These are phyloP conservation scores for Cotesia congregata DNA, from an alignment of 2,888 invertebrate genomes.

Conservation along the genomic window DNA sequence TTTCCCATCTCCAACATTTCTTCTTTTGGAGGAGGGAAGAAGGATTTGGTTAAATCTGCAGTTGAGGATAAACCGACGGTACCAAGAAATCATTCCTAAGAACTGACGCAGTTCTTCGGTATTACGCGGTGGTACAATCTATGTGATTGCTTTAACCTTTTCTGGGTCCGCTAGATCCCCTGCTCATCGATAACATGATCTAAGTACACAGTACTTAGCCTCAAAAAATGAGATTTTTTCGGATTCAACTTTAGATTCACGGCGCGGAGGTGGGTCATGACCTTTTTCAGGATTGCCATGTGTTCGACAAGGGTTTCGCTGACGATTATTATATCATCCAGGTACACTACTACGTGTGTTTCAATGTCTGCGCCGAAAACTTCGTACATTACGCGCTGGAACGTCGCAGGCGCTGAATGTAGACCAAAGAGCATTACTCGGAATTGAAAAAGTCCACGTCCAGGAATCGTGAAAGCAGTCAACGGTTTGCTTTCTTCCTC, in stretches of 20 bases:
- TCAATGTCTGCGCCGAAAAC: slow-evolving; percentile 14
- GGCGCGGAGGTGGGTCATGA: slow-evolving; percentile 46
- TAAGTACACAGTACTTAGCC: background rate
- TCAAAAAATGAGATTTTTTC: slow-evolving; percentile 54
- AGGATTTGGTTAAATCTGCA: slow-evolving; percentile 2
- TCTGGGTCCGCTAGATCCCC: too few species aligned
- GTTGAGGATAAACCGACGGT: slow-evolving; percentile 40
- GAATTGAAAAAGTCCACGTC: slow-evolving; percentile 56
- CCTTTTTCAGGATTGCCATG: slow-evolving; percentile 36
- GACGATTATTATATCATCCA: background rate
- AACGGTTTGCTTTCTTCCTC: slow-evolving; percentile 42
- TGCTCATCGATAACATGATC: too few species aligned
- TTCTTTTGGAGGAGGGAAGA: slow-evolving; percentile 31
- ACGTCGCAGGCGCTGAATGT: slow-evolving; percentile 42
- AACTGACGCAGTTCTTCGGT: slow-evolving; percentile 49
- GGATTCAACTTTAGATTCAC: slow-evolving; percentile 48
- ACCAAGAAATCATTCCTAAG: slow-evolving; percentile 51
- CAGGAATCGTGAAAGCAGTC: slow-evolving; percentile 47
- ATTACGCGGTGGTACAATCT: background rate
- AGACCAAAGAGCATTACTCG: slow-evolving; percentile 55
- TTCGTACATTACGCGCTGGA: slow-evolving; percentile 28
- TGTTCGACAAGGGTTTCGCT: background rate
- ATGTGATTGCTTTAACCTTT: too few species aligned
- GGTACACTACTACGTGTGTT: background rate
- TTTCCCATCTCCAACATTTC: slow-evolving; percentile 34